phyloP scores from a whole-genome alignment of 2,797 vertebrate genomes.

The Sardinella longiceps region DNA sequence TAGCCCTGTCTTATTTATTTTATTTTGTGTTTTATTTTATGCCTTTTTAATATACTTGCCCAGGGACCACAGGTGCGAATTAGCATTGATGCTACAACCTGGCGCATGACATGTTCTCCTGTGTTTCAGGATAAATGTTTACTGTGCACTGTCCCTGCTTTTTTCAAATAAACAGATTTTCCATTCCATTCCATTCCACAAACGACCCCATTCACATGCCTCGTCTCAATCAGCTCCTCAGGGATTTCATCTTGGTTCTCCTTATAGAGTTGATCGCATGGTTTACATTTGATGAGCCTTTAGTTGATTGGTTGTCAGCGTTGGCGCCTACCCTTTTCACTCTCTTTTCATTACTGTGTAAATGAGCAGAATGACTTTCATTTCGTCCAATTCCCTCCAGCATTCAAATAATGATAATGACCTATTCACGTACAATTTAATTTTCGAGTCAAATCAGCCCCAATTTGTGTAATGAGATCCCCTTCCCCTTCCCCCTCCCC shows the following conservation, averaged over 20 bases:
- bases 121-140: too few species aligned
- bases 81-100: too few species aligned
- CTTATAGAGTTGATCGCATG: neutral
- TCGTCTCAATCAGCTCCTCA: neutral
- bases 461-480: slow-evolving; percentile 12
- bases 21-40: too few species aligned
- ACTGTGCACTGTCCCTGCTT: too few species aligned
- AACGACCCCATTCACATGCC: neutral
- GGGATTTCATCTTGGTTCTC: neutral
- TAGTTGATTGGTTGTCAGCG: neutral
- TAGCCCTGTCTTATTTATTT: too few species aligned
- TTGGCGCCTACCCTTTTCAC: neutral
- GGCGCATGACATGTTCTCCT: too few species aligned
- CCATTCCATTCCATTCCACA: too few species aligned
- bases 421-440: neutral
- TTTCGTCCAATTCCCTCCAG: neutral
- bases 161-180: too few species aligned
- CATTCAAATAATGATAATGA: slow-evolving; percentile 17
- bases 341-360: neutral
- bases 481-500: neutral
- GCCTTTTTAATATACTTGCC: too few species aligned
- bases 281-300: neutral
- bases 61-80: too few species aligned
- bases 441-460: neutral
- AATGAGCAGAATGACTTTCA: neutral